Percentiles rank a stretch among this genome's conserved stretches.
These are phyloP conservation scores for Hirtodrosophila confusa DNA, from an alignment of 2,888 invertebrate genomes.

Conservation along the genomic window DNA sequence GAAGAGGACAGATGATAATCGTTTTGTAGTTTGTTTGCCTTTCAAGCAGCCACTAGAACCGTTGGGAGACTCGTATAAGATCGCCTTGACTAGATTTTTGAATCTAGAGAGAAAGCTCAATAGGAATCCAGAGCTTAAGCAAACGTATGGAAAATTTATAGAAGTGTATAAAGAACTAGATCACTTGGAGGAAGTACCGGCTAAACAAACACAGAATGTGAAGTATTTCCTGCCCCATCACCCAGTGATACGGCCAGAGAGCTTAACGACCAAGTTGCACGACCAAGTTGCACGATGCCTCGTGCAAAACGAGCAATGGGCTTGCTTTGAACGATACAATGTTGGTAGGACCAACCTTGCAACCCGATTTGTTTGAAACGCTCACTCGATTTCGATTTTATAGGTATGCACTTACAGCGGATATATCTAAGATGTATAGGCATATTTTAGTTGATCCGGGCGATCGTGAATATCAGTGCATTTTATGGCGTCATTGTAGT, in stretches of 20 bases:
- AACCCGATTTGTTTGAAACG: slow-evolving; percentile 30
- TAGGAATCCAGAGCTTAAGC: slow-evolving; percentile 1
- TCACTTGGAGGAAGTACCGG: slow-evolving; percentile 1
- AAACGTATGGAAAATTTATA: not conserved
- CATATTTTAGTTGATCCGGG: not conserved
- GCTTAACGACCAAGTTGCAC: no score
- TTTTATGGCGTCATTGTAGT: slow-evolving; percentile 4
- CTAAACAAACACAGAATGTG: not conserved
- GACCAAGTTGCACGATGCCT: no score
- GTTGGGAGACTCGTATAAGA: not conserved
- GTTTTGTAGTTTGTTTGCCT: not conserved
- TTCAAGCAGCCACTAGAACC: not conserved
- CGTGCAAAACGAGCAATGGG: no score
- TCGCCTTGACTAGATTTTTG: no score
- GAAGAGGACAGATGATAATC: not conserved
- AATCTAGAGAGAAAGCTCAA: slow-evolving; percentile 1
- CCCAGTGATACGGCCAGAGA: no score
- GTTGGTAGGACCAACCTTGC: slow-evolving; percentile 16
- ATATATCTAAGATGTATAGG: slow-evolving; percentile 1
- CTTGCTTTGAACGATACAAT: slow-evolving; percentile 14
- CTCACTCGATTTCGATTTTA: slow-evolving; percentile 26
- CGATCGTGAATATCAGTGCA: no score
- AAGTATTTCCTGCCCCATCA: no score
- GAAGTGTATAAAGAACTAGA: slow-evolving; percentile 1
- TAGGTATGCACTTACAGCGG: slow-evolving; percentile 15